A percentile compares a stretch with the other conserved stretches of the same genome.
phyloP scores from a whole-genome alignment of 2,113 vertebrate species.

The Cheirogaleus medius region DNA sequence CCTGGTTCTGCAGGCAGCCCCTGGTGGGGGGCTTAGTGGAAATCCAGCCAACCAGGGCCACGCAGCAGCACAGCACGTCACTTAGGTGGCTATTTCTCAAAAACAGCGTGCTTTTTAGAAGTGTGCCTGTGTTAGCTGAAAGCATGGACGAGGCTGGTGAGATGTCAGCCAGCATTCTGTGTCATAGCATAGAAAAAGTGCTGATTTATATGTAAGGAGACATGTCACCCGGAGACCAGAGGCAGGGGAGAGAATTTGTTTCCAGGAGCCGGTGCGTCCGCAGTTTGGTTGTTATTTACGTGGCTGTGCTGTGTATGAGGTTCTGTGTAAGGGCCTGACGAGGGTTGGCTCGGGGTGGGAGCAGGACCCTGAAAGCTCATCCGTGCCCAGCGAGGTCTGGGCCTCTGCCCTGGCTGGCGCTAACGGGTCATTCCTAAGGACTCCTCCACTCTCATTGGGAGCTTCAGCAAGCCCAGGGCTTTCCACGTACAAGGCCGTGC shows the following conservation, averaged over 20 bases:
- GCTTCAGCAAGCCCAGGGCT: too few relatives aligned
- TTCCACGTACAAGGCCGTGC: neutral
- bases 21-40: neutral
- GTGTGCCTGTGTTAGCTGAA: neutral
- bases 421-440: fast-evolving
- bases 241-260: neutral
- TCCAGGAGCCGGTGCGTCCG: neutral
- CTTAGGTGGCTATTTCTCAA: neutral
- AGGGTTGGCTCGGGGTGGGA: too few relatives aligned
- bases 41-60: neutral
- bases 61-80: fast-evolving
- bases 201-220: neutral
- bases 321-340: too few relatives aligned
- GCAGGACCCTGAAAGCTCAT: too few relatives aligned
- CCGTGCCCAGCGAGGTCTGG: fast-evolving
- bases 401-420: fast-evolving
- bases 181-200: neutral
- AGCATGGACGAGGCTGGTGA: neutral
- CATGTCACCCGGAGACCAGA: neutral
- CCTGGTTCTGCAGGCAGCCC: fast-evolving
- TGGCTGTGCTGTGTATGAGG: fast-evolving
- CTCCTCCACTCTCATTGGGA: too few relatives aligned
- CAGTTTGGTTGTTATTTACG: neutral
- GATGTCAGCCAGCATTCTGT: too few relatives aligned
- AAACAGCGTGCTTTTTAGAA: neutral